Evolutionary conservation across 2,888 invertebrate genomes (phyloP), one percentile per base, ranked within the genome.

Genomic region (Drosophila lutescens): DNA sequence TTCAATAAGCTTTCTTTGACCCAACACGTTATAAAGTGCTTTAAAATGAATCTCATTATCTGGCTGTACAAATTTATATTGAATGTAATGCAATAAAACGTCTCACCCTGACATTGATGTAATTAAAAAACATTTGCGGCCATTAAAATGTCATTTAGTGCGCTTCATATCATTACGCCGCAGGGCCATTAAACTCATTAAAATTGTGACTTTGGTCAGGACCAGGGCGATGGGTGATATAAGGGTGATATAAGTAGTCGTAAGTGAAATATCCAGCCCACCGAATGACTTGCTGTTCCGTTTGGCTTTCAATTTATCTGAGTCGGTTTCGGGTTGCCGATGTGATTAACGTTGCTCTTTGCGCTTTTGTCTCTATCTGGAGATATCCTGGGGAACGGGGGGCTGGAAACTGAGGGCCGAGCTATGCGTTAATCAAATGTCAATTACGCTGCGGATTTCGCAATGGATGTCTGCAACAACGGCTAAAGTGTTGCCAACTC

Each of bases 121-220:
- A 86, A 82, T 82, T 86, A 82, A 75, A 78, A 78, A 72, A 79
- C 69, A 80, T 86, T 82, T 86, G 86, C 76, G 76, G 59, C 79
- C 86, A 77, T 79, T 82, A 79, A 79, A 86, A 77, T 67, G 77
- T 38, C 77, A 86, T 82, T 82, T 79, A 53, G 67, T 77, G 54
- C 63, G 57, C 59, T 85, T 82, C 78, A 69, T 80, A 78, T 77
- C 68, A 65, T 71, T 68, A 71, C 62, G 71, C 74, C 55, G 53
- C 58, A 61, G 62, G 76, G 76, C 65, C 76, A 77, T 81, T 86
- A 75, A 78, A 75, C 75, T 75, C 84, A 86, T 86, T 83, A 77
- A 72, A 72, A 77, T 77, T 73, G 78, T 81, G 77, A 73, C 77
- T 67, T 67, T 74, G 61, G 49, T 47, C 66, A 38, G 65, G 68